Base-by-base conservation (phyloP, 2,797 vertebrate genomes). In the Ptychadena robeensis region DNA sequence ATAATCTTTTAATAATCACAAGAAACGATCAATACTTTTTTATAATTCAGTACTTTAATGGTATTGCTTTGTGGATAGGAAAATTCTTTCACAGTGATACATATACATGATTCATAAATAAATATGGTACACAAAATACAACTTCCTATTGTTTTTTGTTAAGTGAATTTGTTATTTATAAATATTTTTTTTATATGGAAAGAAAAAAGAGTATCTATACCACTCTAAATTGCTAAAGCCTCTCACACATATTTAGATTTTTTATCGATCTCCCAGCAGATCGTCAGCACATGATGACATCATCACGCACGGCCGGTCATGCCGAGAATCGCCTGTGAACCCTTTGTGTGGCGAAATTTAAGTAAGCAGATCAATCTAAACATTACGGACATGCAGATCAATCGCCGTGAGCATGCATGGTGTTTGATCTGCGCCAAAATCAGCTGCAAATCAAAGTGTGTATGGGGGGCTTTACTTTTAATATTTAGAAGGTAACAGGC, bases 11-110 rank as follows among this genome's bases (percentile, higher is more conserved):
- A 88, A 90, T 92, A 90, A 88, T 88, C 66, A 88, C 76, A 87
- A 86, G 86, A 91, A 88, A 53, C 32, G 89, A 91, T 92, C 89
- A 89, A 92, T 93, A 82, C 37, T 9, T 74, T n/a, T 68, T 75
- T 74, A 75, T 75, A 69, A 75, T 75, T 75, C 73, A 69, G 77
- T 31, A 48, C 35, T 76, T 28, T 30, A 65, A 65, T 40, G 32
- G 53, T 10, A n/a, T 22, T 57, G 44, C n/a, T 68, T n/a, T 28
- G 32, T 64, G 31, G 11, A 25, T 32, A 10, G 38, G 44, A 66
- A 12, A 4, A 28, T 34, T 67, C 30, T 68, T 61, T 69, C 14
- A 34, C 9, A 53, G 66, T 78, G 31, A 9, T 44, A 12, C 1
- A 0, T 53, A 53, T 22, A 53, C 18, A 53, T 22, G 40, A 15